Conservation (phyloP, 53 echinoderm and acorn worm species). For the Actinopyga echinites region DNA sequence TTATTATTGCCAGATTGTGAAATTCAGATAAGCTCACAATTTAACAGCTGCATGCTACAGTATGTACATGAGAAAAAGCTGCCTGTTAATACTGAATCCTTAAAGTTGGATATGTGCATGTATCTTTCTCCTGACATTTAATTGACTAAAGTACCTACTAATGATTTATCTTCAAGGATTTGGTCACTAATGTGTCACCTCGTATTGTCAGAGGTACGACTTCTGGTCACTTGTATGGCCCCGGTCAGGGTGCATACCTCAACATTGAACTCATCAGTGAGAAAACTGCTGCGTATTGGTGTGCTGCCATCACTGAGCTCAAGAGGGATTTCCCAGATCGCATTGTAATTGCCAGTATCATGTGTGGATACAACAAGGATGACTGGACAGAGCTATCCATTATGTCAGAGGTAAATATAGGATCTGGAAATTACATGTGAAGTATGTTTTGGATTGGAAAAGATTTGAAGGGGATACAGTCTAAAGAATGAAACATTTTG, state of each 20-base stretch:
- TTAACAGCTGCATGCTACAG: too few relatives aligned
- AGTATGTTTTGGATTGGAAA: too few relatives aligned
- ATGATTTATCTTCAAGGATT: constrained; percentile 60
- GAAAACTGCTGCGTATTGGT: constrained; percentile 97
- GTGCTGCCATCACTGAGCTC: constrained; percentile 77
- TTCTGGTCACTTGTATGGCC: constrained; percentile 83
- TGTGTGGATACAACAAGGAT: constrained; percentile 96
- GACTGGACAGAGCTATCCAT: constrained; percentile 89
- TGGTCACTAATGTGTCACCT: constrained; percentile 94
- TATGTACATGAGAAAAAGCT: too few relatives aligned
- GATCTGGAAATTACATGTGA: background rate
- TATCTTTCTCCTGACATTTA: too few relatives aligned
- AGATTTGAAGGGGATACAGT: background rate
- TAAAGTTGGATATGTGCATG: too few relatives aligned
- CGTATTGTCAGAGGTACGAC: constrained; percentile 98
- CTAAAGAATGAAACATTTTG: background rate
- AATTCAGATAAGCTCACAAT: too few relatives aligned
- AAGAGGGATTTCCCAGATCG: constrained; percentile 90
- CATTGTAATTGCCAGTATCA: constrained; percentile 94
- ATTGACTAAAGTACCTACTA: too few relatives aligned
- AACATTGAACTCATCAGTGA: constrained; percentile 99
- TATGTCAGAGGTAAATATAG: constrained; percentile 80
- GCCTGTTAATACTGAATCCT: too few relatives aligned
- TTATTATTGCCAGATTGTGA: too few relatives aligned
- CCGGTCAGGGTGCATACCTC: constrained; percentile 97